Percentiles rank a stretch among this genome's conserved stretches.
phyloP scores from a whole-genome alignment of 2,888 invertebrate species.

The Lasioglossum figueresi region DNA sequence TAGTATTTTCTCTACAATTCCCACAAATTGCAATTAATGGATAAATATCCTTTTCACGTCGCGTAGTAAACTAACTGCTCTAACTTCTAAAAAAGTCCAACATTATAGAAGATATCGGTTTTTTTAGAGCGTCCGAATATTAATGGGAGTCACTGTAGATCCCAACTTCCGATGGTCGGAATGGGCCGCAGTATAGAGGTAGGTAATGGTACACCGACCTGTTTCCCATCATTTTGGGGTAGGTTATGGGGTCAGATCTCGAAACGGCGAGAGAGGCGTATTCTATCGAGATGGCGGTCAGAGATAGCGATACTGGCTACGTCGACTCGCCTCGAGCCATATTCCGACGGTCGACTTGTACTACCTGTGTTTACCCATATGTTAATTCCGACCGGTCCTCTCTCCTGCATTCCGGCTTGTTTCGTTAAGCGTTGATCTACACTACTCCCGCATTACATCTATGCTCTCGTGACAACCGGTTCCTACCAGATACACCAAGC shows the following conservation, averaged over 20 bases:
- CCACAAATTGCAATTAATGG: no score
- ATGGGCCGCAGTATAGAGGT: slow-evolving; percentile 29
- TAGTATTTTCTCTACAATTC: no score
- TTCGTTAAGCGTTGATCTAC: slow-evolving; percentile 69
- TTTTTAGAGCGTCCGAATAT: no score
- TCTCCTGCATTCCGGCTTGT: slow-evolving; percentile 63
- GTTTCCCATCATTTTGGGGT: slow-evolving; percentile 32
- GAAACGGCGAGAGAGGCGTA: slow-evolving; percentile 55
- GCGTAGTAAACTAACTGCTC: no score
- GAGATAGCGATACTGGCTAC: slow-evolving; percentile 62
- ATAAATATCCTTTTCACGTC: no score
- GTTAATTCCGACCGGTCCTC: slow-evolving; percentile 70
- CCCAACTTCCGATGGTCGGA: slow-evolving; percentile 51
- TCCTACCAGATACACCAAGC: slow-evolving; percentile 38
- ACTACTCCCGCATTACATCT: slow-evolving; percentile 40
- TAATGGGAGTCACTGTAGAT: slow-evolving; percentile 1
- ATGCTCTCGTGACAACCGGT: slow-evolving; percentile 51
- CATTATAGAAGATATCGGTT: no score
- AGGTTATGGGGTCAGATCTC: slow-evolving; percentile 34
- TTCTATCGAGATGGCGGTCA: slow-evolving; percentile 64
- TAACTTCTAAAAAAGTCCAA: no score
- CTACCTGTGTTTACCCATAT: slow-evolving; percentile 73
- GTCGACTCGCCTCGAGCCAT: slow-evolving; percentile 45
- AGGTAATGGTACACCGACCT: slow-evolving; percentile 16
- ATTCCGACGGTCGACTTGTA: slow-evolving; percentile 45